Evolutionary conservation across 2,113 vertebrate species (phyloP).

Genomic region (Fulmarus glacialis): DNA sequence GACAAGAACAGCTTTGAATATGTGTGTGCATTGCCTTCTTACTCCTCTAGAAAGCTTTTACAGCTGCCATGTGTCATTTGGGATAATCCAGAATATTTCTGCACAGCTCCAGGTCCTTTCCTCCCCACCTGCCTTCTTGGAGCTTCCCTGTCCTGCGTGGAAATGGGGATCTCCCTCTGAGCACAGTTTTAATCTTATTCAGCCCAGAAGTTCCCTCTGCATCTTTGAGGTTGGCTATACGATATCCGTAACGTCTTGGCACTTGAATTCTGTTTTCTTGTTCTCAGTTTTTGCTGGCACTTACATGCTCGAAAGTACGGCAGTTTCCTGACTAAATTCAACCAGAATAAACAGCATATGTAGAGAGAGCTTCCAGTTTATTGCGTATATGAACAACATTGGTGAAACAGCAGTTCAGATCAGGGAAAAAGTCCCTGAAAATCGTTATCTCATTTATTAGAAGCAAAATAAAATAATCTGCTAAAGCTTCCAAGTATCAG

Average conservation of each 20-base stretch:
- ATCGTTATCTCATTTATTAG: background rate
- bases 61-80: background rate
- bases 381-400: background rate
- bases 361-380: background rate
- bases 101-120: background rate
- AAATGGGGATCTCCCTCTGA: background rate
- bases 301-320: background rate
- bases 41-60: background rate
- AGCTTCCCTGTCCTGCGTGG: background rate
- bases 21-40: background rate
- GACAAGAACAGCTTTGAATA: background rate
- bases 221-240: fast-evolving
- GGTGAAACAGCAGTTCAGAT: background rate
- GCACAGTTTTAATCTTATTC: background rate
- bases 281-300: background rate
- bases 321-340: background rate
- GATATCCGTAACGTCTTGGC: fast-evolving
- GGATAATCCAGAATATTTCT: background rate
- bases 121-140: background rate
- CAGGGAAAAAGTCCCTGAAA: background rate
- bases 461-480: background rate
- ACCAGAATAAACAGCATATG: background rate
- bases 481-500: background rate
- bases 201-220: background rate
- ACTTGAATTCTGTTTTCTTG: background rate